Base-by-base conservation (phyloP, 2,797 vertebrate species). In the Telmatherina bonti region DNA sequence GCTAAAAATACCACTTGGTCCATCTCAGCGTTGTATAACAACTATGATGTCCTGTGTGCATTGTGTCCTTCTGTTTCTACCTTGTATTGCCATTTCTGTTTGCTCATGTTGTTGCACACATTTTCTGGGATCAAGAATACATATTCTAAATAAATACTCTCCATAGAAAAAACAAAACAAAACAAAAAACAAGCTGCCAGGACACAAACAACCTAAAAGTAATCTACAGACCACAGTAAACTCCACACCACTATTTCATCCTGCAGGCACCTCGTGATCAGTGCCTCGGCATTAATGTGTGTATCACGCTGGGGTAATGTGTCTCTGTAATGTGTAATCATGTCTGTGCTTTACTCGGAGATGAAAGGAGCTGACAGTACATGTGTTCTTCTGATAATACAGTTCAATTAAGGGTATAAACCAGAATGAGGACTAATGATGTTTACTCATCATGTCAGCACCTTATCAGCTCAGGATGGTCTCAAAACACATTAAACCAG, bases 301-400 rank as follows among this genome's bases (percentile, higher is more conserved):
- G 71, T 72, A 64, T 78, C 87, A 85, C 49, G 65, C 79, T 11
- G 62, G 84, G 82, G 85, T 86, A 87, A 88, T 87, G 81, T 62
- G 69, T 81, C 76, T 79, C 69, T 86, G 70, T 88, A 86, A 89
- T 86, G 86, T 88, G 83, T 89, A 87, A 88, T 89, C 88, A 86
- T 86, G 84, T 77, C 83, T 81, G 61, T 56, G 70, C 43, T 84
- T 84, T 73, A 74, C 67, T 59, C 55, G 0, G 49, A 86, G 86
- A 89, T 86, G 78, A 89, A 92, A 84, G 85, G 69, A 79, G 67
- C 64, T 75, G 80, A 83, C 70, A 56, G 71, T 70, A 89, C 85
- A 86, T 72, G 83, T 78, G 85, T 72, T 87, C 74, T 77, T 73
- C 80, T 74, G 66, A 84, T 89, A 87, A 89, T 79, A 74, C 74